Evolutionary conservation across 2,797 vertebrate genomes (phyloP), one percentile per base, ranked within the genome.

Genomic region (Sarcophilus harrisii): DNA sequence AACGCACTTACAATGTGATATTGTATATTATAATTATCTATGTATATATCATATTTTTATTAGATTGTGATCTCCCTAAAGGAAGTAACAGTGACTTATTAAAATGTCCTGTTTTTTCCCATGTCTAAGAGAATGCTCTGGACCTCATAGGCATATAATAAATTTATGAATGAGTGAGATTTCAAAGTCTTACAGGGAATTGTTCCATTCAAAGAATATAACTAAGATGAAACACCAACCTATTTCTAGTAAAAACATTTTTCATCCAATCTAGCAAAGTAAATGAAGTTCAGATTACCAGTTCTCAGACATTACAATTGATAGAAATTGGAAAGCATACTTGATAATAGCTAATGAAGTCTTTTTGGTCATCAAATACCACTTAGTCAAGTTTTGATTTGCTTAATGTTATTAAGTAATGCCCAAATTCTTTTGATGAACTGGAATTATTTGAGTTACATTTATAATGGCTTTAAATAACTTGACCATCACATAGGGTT

Each of bases 371-470:
- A 49, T 57, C 4, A 60, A 60, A 54, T 8, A 2, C 52, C 54
- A 4, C 0, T 16, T 2, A 60, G 49, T 38, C 21, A 16, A 28
- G 32, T 24, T 10, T 16, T 13, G 13, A 28, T 57, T 38, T 81
- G 8, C 21, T 28, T 32, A 57, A 29, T 66, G 45, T 30, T 27
- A 54, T 21, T 10, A 62, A 62, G 52, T 30, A 58, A n/a, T 29
- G 30, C 18, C 45, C 30, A n/a, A 6, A 4, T 10, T 32, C n/a
- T 59, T 59, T 45, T 30, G 49, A 13, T 6, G 24, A 89, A 32
- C 90, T 13, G 0, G 87, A 4, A 32, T 30, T 5, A 1, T 0
- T 11, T 21, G 45, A 0, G 0, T 0, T 3, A 10, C 58, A 21
- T 0, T 0, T 32, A 45, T 12, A 14, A n/a, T 58, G 4, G 24